Evolutionary conservation across 2,797 vertebrate genomes (phyloP).

Genomic region (Clarias platycephalus): DNA sequence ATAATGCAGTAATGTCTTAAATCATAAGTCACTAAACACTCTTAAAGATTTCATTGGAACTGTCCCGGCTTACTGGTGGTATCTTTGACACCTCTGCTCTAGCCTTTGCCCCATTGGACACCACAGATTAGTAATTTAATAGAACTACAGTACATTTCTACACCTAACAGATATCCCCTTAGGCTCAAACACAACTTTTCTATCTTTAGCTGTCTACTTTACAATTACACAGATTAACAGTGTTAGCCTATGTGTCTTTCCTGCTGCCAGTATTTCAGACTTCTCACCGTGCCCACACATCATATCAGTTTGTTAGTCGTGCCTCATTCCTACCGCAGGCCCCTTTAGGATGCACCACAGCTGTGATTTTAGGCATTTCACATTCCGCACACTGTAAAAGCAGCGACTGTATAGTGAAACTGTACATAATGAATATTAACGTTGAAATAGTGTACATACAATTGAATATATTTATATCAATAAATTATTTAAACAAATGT

Average conservation of each 20-base stretch:
- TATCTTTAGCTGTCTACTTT: not conserved
- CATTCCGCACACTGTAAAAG: slow-evolving; percentile 29
- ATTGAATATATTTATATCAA: slow-evolving; percentile 78
- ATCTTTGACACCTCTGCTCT: not conserved
- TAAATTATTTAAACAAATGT: slow-evolving; percentile 49
- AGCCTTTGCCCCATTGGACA: not conserved
- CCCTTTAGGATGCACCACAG: slow-evolving; percentile 58
- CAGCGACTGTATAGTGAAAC: slow-evolving; percentile 60
- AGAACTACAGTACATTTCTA: slow-evolving; percentile 2
- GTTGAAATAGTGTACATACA: slow-evolving; percentile 75
- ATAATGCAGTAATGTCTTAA: not conserved
- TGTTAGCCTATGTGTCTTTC: slow-evolving; percentile 6
- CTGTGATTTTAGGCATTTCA: slow-evolving; percentile 54
- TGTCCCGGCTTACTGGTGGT: not conserved
- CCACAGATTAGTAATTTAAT: not conserved
- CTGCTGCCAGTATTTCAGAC: slow-evolving; percentile 31
- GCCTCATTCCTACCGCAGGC: slow-evolving; percentile 52
- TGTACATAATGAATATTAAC: slow-evolving; percentile 64
- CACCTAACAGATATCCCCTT: not conserved
- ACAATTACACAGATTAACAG: not conserved
- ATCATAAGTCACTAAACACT: not conserved
- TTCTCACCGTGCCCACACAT: slow-evolving; percentile 6
- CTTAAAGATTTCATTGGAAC: not conserved
- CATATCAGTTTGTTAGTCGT: slow-evolving; percentile 17
- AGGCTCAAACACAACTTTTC: not conserved